Evolutionary conservation across 2,888 invertebrate genomes (phyloP).

Genomic region (Cryptocheilus praepositus): DNA sequence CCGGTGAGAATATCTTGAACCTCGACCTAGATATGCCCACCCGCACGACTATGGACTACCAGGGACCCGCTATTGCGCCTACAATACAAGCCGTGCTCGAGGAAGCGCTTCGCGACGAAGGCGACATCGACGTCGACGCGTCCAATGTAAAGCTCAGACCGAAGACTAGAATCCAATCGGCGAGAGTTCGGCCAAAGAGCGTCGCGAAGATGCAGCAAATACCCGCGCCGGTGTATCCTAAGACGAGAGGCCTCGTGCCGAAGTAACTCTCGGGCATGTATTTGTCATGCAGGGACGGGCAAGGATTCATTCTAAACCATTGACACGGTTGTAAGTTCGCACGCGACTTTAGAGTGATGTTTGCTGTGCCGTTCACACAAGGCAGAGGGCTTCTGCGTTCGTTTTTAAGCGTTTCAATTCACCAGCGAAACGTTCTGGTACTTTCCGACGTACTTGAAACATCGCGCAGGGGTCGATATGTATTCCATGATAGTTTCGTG

Average conservation of each 20-base stretch:
- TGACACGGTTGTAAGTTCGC: too few species aligned
- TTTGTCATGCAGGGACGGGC: neutral
- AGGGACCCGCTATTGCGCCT: constrained; percentile 83
- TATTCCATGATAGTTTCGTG: too few species aligned
- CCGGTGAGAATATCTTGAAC: constrained; percentile 84
- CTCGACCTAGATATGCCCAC: constrained; percentile 86
- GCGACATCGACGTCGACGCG: constrained; percentile 72
- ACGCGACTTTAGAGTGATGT: too few species aligned
- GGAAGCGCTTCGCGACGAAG: constrained; percentile 71
- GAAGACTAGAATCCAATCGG: constrained; percentile 66
- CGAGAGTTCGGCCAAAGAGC: constrained; percentile 66
- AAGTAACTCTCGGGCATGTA: constrained; percentile 53
- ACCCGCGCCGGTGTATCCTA: constrained; percentile 71
- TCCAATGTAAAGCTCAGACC: constrained; percentile 64
- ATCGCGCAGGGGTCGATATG: too few species aligned
- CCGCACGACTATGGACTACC: constrained; percentile 85
- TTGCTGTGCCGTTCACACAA: too few species aligned
- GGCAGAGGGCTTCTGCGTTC: too few species aligned
- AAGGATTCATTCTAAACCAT: too few species aligned
- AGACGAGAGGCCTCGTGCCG: constrained; percentile 72
- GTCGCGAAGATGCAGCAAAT: constrained; percentile 69
- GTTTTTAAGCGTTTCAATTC: too few species aligned
- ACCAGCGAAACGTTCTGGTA: too few species aligned
- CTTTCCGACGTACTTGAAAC: too few species aligned
- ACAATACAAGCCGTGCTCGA: constrained; percentile 79